Base-by-base conservation (phyloP, 1,140 invertebrate species). In the Cydia pomonella region DNA sequence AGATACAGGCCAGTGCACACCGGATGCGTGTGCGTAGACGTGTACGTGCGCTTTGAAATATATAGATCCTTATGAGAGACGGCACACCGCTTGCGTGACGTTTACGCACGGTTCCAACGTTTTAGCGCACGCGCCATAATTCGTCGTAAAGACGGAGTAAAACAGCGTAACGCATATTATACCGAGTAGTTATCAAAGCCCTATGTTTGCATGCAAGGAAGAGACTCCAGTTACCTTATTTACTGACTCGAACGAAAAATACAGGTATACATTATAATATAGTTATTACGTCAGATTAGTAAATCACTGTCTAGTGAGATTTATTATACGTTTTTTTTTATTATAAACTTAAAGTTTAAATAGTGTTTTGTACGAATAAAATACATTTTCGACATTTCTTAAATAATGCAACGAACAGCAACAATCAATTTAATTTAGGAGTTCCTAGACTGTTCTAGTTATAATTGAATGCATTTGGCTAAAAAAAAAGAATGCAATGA, bases 211-310 rank as follows among this genome's bases (percentile, higher is more conserved):
- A 59, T 23, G 18, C 18, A 23, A 1, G 50, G 4, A 53, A 6
- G 6, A 18, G 2, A n/a, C 16, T 21, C 1, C 4, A 59, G 21
- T 59, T 59, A 59, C 53, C 53, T 9, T 23, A 23, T 23, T 23
- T 59, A 59, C 53, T 59, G 53, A 59, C 53, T 59, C 9, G 9
- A 59, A 59, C 5, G 53, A 59, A 59, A 59, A 59, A 59, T 59
- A 59, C 18, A 23, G 53, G 53, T 7, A 18, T 53, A 23, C 18
- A 23, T 59, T 21, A 59, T n/a, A n/a, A n/a, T 23, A 23, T 5
- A 12, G 21, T 23, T 59, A 6, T 50, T 53, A 18, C n/a, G 13
- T 6, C 50, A 53, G 4, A 18, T 18, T 53, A 53, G n/a, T 5
- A 53, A 7, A 53, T 9, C n/a, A 53, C 50, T 7, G 16, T 7